These are phyloP conservation scores for Pyrrhosoma nymphula DNA, from an alignment of 2,888 invertebrate genomes.

Conservation along the genomic window DNA sequence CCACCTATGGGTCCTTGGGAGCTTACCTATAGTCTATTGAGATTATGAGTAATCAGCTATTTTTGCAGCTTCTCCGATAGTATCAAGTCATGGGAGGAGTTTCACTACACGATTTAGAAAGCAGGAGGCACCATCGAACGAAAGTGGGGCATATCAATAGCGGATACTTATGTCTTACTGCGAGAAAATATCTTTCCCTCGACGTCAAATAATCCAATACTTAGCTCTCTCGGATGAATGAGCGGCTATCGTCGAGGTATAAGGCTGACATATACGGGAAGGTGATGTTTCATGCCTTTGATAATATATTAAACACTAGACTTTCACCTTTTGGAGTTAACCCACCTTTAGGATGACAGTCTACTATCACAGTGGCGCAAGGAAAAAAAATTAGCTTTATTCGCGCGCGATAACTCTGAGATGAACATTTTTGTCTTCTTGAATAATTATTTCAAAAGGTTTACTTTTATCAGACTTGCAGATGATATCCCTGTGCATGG, in stretches of 20 bases:
- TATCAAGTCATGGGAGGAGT: constrained; percentile 13
- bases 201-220: not conserved
- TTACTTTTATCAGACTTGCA: too few relatives aligned
- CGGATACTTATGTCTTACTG: not conserved
- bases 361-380: too few relatives aligned
- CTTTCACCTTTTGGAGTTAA: too few relatives aligned
- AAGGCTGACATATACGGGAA: not conserved
- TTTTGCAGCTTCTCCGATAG: not conserved
- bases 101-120: constrained; percentile 43
- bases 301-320: not conserved
- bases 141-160: constrained; percentile 36
- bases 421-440: too few relatives aligned
- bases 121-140: not conserved
- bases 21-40: not conserved
- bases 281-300: not conserved
- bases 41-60: constrained; percentile 15
- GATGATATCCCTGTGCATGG: too few relatives aligned
- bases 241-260: not conserved
- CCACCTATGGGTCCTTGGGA: not conserved
- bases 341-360: too few relatives aligned
- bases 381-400: too few relatives aligned
- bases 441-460: too few relatives aligned
- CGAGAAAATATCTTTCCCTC: not conserved
- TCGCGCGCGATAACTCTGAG: too few relatives aligned
- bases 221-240: not conserved